These are phyloP conservation scores for Dicrostonyx torquatus DNA, from an alignment of 2,797 vertebrate species.

Conservation along the genomic window DNA sequence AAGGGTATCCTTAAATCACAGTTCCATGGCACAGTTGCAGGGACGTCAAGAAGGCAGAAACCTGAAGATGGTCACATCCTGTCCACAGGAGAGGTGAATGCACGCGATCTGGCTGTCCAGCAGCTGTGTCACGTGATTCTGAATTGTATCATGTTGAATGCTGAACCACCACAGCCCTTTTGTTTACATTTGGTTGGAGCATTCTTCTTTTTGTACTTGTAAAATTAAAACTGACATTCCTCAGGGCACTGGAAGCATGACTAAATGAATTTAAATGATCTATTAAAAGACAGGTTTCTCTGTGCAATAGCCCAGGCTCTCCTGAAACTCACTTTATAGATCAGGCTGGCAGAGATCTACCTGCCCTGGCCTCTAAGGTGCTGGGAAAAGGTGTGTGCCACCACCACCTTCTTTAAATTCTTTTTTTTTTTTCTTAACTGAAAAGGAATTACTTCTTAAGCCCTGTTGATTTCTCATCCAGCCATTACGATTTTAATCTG, in stretches of 20 bases:
- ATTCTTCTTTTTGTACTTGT: background rate
- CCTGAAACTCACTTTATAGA: background rate
- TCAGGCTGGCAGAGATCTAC: background rate
- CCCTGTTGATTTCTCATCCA: background rate
- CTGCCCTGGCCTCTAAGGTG: background rate
- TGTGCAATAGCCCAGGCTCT: background rate
- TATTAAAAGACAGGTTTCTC: background rate
- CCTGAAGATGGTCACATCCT: background rate
- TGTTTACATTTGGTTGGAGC: background rate
- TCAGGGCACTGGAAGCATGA: background rate
- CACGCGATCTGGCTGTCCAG: background rate
- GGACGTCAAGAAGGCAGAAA: background rate
- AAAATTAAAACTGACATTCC: too few relatives aligned
- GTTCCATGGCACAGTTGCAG: background rate
- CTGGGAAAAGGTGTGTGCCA: background rate
- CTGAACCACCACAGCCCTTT: background rate
- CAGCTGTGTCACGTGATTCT: too few relatives aligned
- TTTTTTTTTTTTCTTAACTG: background rate
- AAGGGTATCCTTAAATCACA: background rate
- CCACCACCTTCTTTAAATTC: background rate
- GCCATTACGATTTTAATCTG: background rate
- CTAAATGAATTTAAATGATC: background rate
- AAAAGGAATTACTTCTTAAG: background rate
- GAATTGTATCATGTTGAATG: too few relatives aligned
- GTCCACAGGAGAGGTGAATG: background rate